Evolutionary conservation across 2,888 invertebrate genomes (phyloP).

Genomic region (Clivina fossor): DNA sequence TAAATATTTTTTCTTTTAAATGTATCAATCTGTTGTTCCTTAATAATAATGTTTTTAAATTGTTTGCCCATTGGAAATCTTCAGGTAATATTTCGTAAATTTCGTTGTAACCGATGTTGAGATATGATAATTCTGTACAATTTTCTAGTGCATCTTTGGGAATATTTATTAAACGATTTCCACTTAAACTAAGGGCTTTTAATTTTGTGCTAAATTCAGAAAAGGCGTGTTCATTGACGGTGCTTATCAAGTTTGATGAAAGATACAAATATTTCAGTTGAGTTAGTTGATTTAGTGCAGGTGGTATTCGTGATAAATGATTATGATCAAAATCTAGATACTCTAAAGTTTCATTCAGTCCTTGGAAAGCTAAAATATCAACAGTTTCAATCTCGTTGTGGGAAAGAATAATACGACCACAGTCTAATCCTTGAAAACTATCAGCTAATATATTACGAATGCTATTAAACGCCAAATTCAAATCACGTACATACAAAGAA

Average conservation of each 20-base stretch:
- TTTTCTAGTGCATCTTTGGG: constrained; percentile 70
- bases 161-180: constrained; percentile 75
- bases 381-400: constrained; percentile 73
- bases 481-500: constrained; percentile 73
- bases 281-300: constrained; percentile 66
- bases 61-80: constrained; percentile 80
- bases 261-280: constrained; percentile 79
- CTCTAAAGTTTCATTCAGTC: constrained; percentile 72
- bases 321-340: constrained; percentile 84
- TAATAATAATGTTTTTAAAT: constrained; percentile 77
- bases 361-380: constrained; percentile 71
- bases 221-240: constrained; percentile 65
- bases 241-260: constrained; percentile 74
- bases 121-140: constrained; percentile 77
- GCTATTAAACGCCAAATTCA: constrained; percentile 81
- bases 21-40: constrained; percentile 82
- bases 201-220: constrained; percentile 61
- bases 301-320: constrained; percentile 68
- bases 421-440: constrained; percentile 69
- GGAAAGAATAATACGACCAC: constrained; percentile 76
- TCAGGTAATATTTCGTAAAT: constrained; percentile 75
- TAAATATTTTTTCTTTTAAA: constrained; percentile 70
- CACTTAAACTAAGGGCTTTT: constrained; percentile 76
- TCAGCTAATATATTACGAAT: constrained; percentile 65
- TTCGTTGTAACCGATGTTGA: constrained; percentile 86